These are phyloP conservation scores for Tinamus major DNA, from an alignment of 2,797 vertebrate genomes.

Conservation along the genomic window DNA sequence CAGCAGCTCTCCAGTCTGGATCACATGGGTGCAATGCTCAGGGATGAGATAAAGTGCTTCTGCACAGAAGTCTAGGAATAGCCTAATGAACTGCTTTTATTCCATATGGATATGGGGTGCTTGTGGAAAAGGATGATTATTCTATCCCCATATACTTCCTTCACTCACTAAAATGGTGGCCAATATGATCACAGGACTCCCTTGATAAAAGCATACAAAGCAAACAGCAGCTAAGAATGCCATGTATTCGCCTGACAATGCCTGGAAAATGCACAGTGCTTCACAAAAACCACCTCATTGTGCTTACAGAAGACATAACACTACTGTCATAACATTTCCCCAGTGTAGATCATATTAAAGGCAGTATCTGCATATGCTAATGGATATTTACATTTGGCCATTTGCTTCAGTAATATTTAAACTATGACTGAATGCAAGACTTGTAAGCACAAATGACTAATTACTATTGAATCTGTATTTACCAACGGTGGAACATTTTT, in stretches of 20 bases:
- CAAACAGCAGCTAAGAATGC: background rate
- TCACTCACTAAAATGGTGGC: background rate
- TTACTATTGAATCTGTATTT: background rate
- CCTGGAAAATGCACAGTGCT: background rate
- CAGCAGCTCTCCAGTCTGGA: background rate
- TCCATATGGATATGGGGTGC: rapidly evolving
- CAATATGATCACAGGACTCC: background rate
- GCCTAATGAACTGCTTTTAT: background rate
- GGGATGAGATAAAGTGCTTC: background rate
- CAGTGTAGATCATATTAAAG: background rate
- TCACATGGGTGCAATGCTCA: background rate
- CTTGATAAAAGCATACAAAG: background rate
- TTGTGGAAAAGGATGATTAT: background rate
- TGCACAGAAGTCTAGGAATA: background rate
- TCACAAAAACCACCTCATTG: background rate
- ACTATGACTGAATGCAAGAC: background rate
- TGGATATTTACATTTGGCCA: background rate
- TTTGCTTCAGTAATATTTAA: background rate
- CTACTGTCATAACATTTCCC: background rate
- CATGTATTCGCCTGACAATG: background rate
- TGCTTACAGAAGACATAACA: background rate
- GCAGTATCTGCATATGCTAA: background rate
- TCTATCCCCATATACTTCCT: background rate
- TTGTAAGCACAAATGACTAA: background rate
- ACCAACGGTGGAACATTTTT: background rate